A percentile compares a stretch with the other conserved stretches of the same genome.
Conservation (phyloP, 1,140 invertebrate species). For the Psix sp. region DNA sequence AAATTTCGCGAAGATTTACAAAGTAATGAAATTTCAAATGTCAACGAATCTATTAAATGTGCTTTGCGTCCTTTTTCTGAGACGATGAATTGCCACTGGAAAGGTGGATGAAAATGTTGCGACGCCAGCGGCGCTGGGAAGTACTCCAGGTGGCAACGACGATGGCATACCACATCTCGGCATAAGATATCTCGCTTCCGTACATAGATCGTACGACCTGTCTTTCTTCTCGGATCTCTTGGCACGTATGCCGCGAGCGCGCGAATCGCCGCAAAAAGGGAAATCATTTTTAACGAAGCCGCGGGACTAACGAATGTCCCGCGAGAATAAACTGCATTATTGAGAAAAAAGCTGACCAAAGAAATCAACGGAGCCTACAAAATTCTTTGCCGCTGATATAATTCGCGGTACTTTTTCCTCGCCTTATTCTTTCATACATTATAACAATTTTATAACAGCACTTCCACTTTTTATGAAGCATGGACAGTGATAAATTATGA, state of each 20-base stretch:
- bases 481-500: no score
- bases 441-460: slow-evolving; percentile 38
- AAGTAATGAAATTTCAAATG: no score
- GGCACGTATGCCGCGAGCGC: slow-evolving; percentile 47
- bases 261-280: slow-evolving; percentile 53
- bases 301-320: slow-evolving; percentile 58
- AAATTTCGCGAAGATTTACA: no score
- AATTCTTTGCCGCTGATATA: slow-evolving; percentile 47
- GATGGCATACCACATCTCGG: slow-evolving; percentile 55
- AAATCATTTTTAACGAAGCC: slow-evolving; percentile 63
- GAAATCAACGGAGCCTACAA: slow-evolving; percentile 49
- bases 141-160: slow-evolving; percentile 60
- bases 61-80: no score
- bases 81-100: no score
- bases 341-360: slow-evolving; percentile 40
- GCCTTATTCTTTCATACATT: slow-evolving; percentile 21
- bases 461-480: slow-evolving; percentile 25
- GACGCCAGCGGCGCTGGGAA: slow-evolving; percentile 34
- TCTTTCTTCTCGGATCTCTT: slow-evolving; percentile 42
- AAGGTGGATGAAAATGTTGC: slow-evolving; percentile 33
- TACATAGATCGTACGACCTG: slow-evolving; percentile 59
- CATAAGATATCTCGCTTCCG: slow-evolving; percentile 59
- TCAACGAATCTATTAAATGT: no score
- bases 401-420: slow-evolving; percentile 32
- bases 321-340: slow-evolving; percentile 54